A percentile compares a stretch with the other conserved stretches of the same genome.
These are phyloP conservation scores for Todus mexicanus DNA, from an alignment of 2,797 vertebrate genomes.

Conservation along the genomic window DNA sequence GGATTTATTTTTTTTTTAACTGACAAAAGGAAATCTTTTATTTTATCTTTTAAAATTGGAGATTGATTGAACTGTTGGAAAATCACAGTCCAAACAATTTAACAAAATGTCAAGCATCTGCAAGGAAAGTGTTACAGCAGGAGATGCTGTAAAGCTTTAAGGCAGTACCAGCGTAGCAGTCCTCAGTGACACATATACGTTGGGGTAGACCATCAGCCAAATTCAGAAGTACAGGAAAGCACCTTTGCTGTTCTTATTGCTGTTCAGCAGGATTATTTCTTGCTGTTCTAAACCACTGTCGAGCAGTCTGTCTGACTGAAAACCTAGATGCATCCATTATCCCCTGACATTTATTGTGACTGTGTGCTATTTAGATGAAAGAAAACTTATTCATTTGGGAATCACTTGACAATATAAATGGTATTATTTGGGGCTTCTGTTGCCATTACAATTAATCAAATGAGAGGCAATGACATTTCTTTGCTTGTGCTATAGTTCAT, in stretches of 20 bases:
- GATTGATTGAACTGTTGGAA: neutral
- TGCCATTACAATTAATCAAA: conserved; percentile 56
- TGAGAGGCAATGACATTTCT: neutral
- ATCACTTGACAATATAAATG: conserved; percentile 49
- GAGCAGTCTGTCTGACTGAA: neutral
- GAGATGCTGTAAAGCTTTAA: neutral
- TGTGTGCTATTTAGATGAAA: conserved; percentile 10
- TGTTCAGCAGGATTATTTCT: neutral
- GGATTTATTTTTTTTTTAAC: neutral
- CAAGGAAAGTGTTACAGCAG: neutral
- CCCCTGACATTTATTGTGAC: conserved; percentile 15
- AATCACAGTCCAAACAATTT: neutral
- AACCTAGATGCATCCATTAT: conserved; percentile 30
- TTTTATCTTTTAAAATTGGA: neutral
- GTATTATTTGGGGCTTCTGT: conserved; percentile 28
- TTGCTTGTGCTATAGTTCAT: neutral
- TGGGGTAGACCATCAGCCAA: neutral
- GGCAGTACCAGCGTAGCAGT: neutral
- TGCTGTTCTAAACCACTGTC: neutral
- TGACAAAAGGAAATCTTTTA: neutral
- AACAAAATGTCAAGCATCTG: neutral
- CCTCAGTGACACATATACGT: neutral
- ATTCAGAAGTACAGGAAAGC: neutral
- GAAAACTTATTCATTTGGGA: conserved; percentile 38
- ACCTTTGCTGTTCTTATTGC: neutral